These are phyloP conservation scores for Metaphire vulgaris DNA, from an alignment of 1,140 invertebrate species.

Conservation along the genomic window DNA sequence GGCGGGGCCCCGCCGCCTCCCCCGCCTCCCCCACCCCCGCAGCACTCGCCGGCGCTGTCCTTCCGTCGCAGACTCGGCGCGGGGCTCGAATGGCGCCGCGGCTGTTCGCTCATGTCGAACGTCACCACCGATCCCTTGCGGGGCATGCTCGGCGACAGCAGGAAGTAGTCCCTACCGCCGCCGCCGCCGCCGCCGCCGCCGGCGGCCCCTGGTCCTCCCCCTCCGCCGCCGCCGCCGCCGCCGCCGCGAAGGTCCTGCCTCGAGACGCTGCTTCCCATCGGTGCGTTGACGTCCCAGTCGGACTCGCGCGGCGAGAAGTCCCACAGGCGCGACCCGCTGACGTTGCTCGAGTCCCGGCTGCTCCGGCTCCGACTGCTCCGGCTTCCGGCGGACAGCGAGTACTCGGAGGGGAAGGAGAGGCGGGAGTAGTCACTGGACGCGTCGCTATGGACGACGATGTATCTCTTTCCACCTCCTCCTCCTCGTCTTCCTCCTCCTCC, in stretches of 20 bases:
- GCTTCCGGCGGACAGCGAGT: conserved; percentile 22
- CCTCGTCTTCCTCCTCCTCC: background rate
- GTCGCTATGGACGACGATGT: conserved; percentile 28
- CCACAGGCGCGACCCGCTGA: conserved; percentile 24
- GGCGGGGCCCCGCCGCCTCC: background rate
- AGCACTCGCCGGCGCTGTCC: conserved; percentile 11
- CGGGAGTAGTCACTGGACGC: conserved; percentile 22
- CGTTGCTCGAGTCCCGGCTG: conserved; percentile 21
- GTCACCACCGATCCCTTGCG: conserved; percentile 24
- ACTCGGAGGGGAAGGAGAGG: conserved; percentile 23
- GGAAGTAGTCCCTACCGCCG: conserved; percentile 14
- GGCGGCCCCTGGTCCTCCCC: background rate
- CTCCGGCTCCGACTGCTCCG: conserved; percentile 20
- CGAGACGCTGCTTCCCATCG: conserved; percentile 18
- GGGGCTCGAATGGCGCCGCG: conserved; percentile 24
- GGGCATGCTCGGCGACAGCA: conserved; percentile 21
- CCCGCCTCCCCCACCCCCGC: no score
- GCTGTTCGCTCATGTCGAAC: conserved; percentile 18
- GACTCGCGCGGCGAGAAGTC: conserved; percentile 28
- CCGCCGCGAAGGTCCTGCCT: conserved; percentile 16
- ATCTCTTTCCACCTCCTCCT: conserved; percentile 4
- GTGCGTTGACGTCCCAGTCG: conserved; percentile 26
- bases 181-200: background rate
- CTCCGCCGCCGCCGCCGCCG: background rate
- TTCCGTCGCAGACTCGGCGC: conserved; percentile 8